Evolutionary conservation across 1,140 invertebrate genomes (phyloP).

Genomic region (Drosophila auraria): DNA sequence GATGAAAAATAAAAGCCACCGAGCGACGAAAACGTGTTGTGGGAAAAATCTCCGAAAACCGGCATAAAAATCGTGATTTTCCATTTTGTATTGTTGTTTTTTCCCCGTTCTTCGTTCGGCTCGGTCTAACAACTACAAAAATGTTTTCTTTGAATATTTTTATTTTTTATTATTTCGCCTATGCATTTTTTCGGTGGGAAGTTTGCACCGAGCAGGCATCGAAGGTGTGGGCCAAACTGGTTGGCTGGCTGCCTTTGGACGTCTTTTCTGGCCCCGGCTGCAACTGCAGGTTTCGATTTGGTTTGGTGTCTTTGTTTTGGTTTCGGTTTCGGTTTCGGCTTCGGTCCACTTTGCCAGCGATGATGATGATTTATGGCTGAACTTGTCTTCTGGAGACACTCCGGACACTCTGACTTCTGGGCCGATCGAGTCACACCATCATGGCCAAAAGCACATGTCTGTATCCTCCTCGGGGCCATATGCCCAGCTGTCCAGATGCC

Average conservation of each 20-base stretch:
- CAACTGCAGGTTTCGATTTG: constrained; percentile 50
- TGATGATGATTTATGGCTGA: constrained; percentile 78
- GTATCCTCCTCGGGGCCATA: constrained; percentile 15
- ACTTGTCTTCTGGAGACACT: constrained; percentile 72
- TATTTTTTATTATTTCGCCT: constrained; percentile 62
- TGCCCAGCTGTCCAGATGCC: constrained; percentile 34
- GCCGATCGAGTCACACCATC: constrained; percentile 35
- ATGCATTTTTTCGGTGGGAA: constrained; percentile 75
- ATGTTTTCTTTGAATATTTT: constrained; percentile 67
- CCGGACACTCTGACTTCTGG: constrained; percentile 19
- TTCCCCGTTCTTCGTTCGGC: constrained; percentile 25
- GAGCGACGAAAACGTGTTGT: constrained; percentile 67
- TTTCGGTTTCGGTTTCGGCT: constrained; percentile 45
- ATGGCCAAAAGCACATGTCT: constrained; percentile 12
- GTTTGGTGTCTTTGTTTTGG: constrained; percentile 23
- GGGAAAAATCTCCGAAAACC: constrained; percentile 79
- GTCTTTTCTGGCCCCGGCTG: constrained; percentile 31
- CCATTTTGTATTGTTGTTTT: constrained; percentile 57
- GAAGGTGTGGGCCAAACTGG: constrained; percentile 81
- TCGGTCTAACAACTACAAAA: constrained; percentile 56
- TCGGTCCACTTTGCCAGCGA: constrained; percentile 51
- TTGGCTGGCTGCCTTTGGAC: constrained; percentile 46
- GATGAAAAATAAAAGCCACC: constrained; percentile 41
- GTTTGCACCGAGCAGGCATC: constrained; percentile 37
- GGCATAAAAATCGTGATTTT: constrained; percentile 78